A percentile compares a stretch with the other conserved stretches of the same genome.
Evolutionary conservation across 64 coral and sea anemone genomes (phyloP).

Genomic region (Stichodactyla helianthus): DNA sequence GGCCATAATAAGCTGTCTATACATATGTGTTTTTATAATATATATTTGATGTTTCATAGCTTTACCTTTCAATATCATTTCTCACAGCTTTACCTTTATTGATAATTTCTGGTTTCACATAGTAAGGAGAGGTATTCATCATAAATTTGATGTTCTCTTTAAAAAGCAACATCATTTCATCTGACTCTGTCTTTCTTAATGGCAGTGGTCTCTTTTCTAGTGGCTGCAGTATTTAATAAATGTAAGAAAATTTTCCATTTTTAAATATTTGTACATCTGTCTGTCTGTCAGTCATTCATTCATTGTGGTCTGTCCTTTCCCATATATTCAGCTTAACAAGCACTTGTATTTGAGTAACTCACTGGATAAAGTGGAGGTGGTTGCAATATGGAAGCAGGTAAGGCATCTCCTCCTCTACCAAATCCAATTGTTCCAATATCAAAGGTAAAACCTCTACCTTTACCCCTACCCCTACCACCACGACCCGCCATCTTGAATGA

Average conservation of each 20-base stretch:
- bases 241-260: not conserved
- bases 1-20: not conserved
- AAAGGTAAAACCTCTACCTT: constrained; percentile 74
- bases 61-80: not conserved
- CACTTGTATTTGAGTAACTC: not conserved
- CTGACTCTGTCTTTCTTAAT: constrained; percentile 54
- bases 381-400: constrained; percentile 85
- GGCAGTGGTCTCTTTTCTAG: constrained; percentile 81
- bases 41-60: too few species aligned
- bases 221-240: constrained; percentile 33
- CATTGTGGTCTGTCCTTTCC: not conserved
- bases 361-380: constrained; percentile 92
- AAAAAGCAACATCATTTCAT: constrained; percentile 65
- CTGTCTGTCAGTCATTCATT: not conserved
- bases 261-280: not conserved
- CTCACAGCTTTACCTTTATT: constrained; percentile 47
- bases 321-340: too few species aligned
- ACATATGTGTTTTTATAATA: too few species aligned
- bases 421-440: constrained; percentile 80
- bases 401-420: constrained; percentile 80
- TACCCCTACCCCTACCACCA: constrained; percentile 86
- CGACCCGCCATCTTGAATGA: constrained; percentile 91
- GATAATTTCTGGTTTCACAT: constrained; percentile 60
- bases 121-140: constrained; percentile 79
- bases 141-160: constrained; percentile 76